Percentiles rank a stretch among this genome's conserved stretches.
phyloP scores from a whole-genome alignment of 1,140 invertebrate genomes.

The Halotydeus destructor region DNA sequence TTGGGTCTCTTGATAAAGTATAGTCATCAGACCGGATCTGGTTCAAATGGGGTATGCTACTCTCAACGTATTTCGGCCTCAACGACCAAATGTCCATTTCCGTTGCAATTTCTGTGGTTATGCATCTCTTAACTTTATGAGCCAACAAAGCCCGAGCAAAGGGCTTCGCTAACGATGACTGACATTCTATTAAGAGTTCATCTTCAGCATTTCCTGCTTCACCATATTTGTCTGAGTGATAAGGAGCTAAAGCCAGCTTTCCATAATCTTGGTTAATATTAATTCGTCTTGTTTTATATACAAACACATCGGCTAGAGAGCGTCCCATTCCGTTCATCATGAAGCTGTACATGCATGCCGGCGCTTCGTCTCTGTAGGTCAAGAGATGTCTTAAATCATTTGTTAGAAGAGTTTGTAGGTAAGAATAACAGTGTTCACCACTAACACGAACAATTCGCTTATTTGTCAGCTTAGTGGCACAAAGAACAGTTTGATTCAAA shows the following conservation, averaged over 20 bases:
- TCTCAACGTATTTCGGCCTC: background rate
- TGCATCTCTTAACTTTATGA: slow-evolving; percentile 2
- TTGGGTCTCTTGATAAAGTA: slow-evolving; percentile 4
- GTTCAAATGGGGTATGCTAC: background rate
- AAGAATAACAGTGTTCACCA: slow-evolving; percentile 40
- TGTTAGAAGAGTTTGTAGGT: slow-evolving; percentile 65
- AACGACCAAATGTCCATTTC: slow-evolving; percentile 7
- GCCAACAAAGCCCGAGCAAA: slow-evolving; percentile 4
- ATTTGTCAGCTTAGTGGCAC: slow-evolving; percentile 20
- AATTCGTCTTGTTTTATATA: slow-evolving; percentile 38
- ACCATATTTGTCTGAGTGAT: background rate
- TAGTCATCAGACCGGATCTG: slow-evolving; percentile 7
- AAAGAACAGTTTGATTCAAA: background rate
- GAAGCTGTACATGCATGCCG: slow-evolving; percentile 46
- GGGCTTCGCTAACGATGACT: slow-evolving; percentile 2
- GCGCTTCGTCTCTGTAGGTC: background rate
- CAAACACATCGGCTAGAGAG: slow-evolving; percentile 60
- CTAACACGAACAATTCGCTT: slow-evolving; percentile 33
- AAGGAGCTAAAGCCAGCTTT: slow-evolving; percentile 2
- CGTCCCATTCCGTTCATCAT: slow-evolving; percentile 65
- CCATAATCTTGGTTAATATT: slow-evolving; percentile 16
- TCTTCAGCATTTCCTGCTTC: background rate
- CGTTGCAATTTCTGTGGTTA: slow-evolving; percentile 2
- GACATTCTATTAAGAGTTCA: slow-evolving; percentile 9
- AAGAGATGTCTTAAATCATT: slow-evolving; percentile 56